A percentile compares a stretch with the other conserved stretches of the same genome.
Evolutionary conservation across 2,888 invertebrate genomes (phyloP).

Genomic region (Molanna angustata): DNA sequence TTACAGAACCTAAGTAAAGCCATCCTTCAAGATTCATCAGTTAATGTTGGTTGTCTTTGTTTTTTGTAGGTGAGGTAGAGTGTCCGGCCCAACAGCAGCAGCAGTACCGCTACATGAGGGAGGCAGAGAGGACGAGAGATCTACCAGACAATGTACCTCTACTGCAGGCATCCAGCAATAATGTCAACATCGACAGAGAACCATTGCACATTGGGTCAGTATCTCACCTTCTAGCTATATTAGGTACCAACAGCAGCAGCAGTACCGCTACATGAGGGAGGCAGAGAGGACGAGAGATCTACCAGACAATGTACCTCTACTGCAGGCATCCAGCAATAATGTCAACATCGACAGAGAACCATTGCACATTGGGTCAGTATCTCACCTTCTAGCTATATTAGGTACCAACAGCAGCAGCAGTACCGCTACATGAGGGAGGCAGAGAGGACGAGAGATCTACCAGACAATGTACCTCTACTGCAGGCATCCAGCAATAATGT

Average conservation of each 20-base stretch:
- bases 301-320: conserved; percentile 49
- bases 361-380: conserved; percentile 47
- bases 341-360: conserved; percentile 54
- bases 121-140: conserved; percentile 52
- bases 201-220: conserved; percentile 51
- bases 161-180: conserved; percentile 52
- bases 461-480: conserved; percentile 50
- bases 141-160: conserved; percentile 51
- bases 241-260: conserved; percentile 55
- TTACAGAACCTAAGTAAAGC: no score
- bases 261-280: conserved; percentile 46
- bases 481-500: conserved; percentile 53
- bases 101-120: conserved; percentile 56
- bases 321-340: conserved; percentile 52
- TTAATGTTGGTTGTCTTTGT: no score
- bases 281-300: conserved; percentile 37
- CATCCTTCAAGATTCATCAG: no score
- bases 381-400: neutral
- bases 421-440: conserved; percentile 44
- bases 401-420: conserved; percentile 54
- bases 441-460: conserved; percentile 41
- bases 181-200: conserved; percentile 52
- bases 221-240: neutral
- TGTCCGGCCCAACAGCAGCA: conserved; percentile 56
- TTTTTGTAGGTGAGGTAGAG: conserved; percentile 47